Evolutionary conservation across 1,140 invertebrate species (phyloP), one percentile per base, ranked within the genome.

Genomic region (Parasteatoda tepidariorum): DNA sequence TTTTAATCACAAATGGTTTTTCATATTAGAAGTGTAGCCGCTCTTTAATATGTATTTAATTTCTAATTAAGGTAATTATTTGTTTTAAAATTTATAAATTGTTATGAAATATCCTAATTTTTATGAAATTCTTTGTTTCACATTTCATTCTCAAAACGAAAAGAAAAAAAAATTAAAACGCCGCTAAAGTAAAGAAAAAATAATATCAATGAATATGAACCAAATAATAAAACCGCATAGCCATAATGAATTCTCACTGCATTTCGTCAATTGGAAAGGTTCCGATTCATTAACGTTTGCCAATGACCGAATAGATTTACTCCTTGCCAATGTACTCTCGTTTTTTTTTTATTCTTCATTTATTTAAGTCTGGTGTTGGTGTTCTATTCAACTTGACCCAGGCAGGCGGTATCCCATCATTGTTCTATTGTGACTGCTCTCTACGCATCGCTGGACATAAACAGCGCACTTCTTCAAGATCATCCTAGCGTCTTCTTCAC

Each of bases 351-450:
- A 18, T 33, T 70, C 66, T 62, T 31, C 33, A n/a, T 75, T 18
- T n/a, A n/a, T n/a, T n/a, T n/a, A n/a, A n/a, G n/a, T n/a, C 9
- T 48, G 18, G 38, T 48, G 38, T 48, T 13, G 38, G 38, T 48
- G 38, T 48, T 48, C 38, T 18, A 61, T 75, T 75, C 73, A 18
- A 30, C 73, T 75, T 75, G 73, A 75, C 73, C 73, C 28, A n/a
- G 26, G 26, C 48, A 62, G 26, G 48, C 70, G 70, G 70, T 5
- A 57, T 73, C 71, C 31, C 73, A 41, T 54, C 59, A 75, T 75
- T 75, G 73, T 75, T 62, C 59, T 57, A 61, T 75, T 75, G 73
- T 75, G 55, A 41, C 28, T 34, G 62, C 62, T 31, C 28, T 66
- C 30, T 15, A 61, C 57, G 73, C 73, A 59, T 28, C 22, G 73